Percentiles rank a stretch among this genome's conserved stretches.
Conservation (phyloP, 30 jellyfish, hydroid and myxozoan genomes). For the Hydractinia symbiolongicarpus region DNA sequence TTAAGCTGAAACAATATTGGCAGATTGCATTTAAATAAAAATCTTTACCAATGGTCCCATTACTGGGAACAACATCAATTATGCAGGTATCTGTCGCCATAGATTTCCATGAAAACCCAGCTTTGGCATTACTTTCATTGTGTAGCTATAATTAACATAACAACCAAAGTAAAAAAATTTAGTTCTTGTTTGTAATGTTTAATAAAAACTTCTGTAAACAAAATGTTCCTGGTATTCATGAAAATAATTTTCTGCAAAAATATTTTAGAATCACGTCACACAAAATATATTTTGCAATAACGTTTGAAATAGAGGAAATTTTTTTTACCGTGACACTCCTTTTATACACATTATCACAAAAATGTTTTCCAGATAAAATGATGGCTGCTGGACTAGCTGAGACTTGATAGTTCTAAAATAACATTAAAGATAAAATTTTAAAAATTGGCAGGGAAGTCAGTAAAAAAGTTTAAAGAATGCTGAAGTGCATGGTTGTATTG, state of each 20-base stretch:
- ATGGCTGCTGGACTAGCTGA: neutral
- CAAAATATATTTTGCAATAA: too few species aligned
- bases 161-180: neutral
- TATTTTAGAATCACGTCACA: too few species aligned
- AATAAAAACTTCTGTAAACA: too few species aligned
- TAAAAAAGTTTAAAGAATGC: neutral
- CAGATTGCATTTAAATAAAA: neutral
- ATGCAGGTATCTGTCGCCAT: slow-evolving; percentile 3
- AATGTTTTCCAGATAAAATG: slow-evolving; percentile 14
- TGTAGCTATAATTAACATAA: neutral
- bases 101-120: slow-evolving; percentile 9
- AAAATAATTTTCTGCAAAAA: too few species aligned
- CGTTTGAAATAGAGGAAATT: too few species aligned
- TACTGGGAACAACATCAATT: slow-evolving; percentile 24
- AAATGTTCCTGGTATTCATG: too few species aligned
- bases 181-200: too few species aligned
- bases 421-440: neutral
- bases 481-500: neutral
- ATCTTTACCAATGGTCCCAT: slow-evolving; percentile 37
- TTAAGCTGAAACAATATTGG: too few species aligned
- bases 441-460: neutral
- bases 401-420: slow-evolving; percentile 12
- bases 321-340: slow-evolving; percentile 8
- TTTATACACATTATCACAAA: neutral
- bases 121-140: neutral